phyloP scores from a whole-genome alignment of 2,113 vertebrate species.

The Chloropsis hardwickii region DNA sequence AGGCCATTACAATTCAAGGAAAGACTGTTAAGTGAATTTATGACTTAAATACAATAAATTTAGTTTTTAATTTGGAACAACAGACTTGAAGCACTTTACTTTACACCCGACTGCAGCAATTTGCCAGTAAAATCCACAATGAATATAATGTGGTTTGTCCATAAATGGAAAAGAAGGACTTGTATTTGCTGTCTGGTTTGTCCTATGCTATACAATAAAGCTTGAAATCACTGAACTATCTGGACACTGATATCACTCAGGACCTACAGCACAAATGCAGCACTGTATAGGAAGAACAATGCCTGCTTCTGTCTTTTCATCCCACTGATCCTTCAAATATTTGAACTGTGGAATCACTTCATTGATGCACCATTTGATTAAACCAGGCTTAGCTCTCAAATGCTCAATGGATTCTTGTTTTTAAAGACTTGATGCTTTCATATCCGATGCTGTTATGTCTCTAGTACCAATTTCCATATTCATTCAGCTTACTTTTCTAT shows the following conservation, averaged over 20 bases:
- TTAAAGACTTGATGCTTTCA: slow-evolving; percentile 1
- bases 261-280: not conserved
- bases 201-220: not conserved
- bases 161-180: not conserved
- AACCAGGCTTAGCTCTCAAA: slow-evolving; percentile 32
- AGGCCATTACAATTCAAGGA: not conserved
- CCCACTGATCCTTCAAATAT: slow-evolving; percentile 6
- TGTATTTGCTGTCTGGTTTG: not conserved
- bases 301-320: not conserved
- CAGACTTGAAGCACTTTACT: not conserved
- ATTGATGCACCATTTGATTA: slow-evolving; percentile 36
- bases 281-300: slow-evolving; percentile 1
- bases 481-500: not conserved
- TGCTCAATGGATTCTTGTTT: slow-evolving; percentile 25
- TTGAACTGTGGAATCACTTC: slow-evolving; percentile 16
- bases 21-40: not conserved
- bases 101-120: not conserved
- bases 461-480: not conserved
- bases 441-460: not conserved
- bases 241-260: not conserved
- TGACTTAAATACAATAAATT: not conserved
- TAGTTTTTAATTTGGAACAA: not conserved
- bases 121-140: not conserved
- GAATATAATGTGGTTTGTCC: not conserved
- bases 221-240: not conserved